Conservation (phyloP, 1,140 invertebrate species). For the Chelonus insularis region DNA sequence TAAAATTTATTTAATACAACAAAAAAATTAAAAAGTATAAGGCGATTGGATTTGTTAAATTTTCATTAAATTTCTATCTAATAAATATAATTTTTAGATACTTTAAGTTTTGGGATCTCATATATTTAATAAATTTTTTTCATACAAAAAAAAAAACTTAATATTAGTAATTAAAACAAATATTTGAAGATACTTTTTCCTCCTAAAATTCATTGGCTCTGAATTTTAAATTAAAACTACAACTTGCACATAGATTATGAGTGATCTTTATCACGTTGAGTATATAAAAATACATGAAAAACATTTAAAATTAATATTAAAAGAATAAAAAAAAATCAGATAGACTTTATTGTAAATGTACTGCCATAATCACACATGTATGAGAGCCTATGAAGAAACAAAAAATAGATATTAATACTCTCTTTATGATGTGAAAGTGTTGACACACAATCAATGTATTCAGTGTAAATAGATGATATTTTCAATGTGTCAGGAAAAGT, state of each 20-base stretch:
- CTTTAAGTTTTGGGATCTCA: neutral
- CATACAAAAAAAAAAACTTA: no score
- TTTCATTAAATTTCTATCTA: no score
- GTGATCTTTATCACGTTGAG: no score
- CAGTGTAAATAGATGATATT: constrained; percentile 60
- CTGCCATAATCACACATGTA: constrained; percentile 59
- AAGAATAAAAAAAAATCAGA: constrained; percentile 41
- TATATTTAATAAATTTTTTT: no score
- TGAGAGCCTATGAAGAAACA: constrained; percentile 55
- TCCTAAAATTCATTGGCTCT: no score
- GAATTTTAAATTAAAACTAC: no score
- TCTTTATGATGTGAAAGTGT: constrained; percentile 53
- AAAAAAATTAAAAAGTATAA: no score
- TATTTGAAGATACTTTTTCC: no score
- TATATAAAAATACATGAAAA: constrained; percentile 39
- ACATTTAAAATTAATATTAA: constrained; percentile 35
- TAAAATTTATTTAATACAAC: no score
- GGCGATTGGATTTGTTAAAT: neutral
- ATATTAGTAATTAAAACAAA: no score
- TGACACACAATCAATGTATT: constrained; percentile 49
- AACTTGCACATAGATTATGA: no score
- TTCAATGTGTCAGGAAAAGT: constrained; percentile 60
- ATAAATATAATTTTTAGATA: neutral
- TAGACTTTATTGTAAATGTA: constrained; percentile 60
- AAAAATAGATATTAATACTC: constrained; percentile 45